These are phyloP conservation scores for Globia sparganii DNA, from an alignment of 2,888 invertebrate genomes.

Conservation along the genomic window DNA sequence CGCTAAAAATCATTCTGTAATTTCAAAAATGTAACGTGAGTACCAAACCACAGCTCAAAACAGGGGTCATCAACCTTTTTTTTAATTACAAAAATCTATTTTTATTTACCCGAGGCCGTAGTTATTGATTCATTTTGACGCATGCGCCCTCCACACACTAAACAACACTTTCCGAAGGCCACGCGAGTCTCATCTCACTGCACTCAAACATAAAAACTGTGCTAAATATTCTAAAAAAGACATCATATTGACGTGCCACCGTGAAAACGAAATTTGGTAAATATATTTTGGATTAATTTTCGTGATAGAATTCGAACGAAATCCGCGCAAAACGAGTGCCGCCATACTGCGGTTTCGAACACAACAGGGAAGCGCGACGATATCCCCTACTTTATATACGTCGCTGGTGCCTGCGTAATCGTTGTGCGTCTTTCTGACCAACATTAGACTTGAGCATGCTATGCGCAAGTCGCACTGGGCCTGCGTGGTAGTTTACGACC, in stretches of 20 bases:
- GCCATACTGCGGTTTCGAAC: conserved; percentile 26
- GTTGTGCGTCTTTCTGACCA: conserved; percentile 37
- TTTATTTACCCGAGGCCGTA: neutral
- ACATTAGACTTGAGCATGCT: neutral
- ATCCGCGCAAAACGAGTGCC: neutral
- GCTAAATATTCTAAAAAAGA: neutral
- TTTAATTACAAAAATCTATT: neutral
- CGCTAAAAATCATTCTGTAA: neutral
- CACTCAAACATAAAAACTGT: conserved; percentile 12
- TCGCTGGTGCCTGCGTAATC: conserved; percentile 33
- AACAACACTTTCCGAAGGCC: conserved; percentile 17
- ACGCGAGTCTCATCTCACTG: conserved; percentile 10
- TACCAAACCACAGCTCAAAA: neutral
- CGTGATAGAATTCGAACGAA: conserved; percentile 1
- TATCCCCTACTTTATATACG: conserved; percentile 25
- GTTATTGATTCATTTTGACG: conserved; percentile 39
- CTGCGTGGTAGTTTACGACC: conserved; percentile 21
- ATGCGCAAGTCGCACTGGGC: conserved; percentile 37
- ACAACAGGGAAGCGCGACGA: neutral
- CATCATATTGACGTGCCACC: conserved; percentile 7
- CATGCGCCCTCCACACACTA: conserved; percentile 22
- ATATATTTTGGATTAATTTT: conserved; percentile 22
- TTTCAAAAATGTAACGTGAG: neutral
- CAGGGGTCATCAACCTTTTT: neutral
- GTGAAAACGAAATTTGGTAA: conserved; percentile 16